Evolutionary conservation across 2,888 invertebrate genomes (phyloP).

Genomic region (Cerceris ruficornis): DNA sequence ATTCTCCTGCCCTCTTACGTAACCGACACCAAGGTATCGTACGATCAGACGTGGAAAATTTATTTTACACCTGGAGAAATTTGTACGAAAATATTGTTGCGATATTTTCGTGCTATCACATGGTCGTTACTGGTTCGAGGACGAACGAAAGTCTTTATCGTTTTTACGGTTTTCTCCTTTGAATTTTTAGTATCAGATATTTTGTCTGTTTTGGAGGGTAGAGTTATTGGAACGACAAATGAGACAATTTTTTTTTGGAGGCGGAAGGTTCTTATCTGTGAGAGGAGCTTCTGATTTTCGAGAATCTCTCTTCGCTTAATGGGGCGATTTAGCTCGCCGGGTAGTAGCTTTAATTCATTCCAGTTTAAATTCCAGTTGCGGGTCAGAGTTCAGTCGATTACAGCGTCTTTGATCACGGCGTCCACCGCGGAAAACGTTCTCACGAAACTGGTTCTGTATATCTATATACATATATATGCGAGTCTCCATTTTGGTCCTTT

Average conservation of each 20-base stretch:
- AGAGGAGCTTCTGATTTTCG: not conserved
- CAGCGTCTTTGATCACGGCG: conserved; percentile 64
- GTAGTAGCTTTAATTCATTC: conserved; percentile 50
- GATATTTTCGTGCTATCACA: not conserved
- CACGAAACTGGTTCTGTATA: conserved; percentile 55
- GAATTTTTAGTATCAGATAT: too few species aligned
- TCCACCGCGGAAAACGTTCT: conserved; percentile 56
- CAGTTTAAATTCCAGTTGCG: conserved; percentile 53
- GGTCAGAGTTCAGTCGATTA: conserved; percentile 64
- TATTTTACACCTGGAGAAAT: too few species aligned
- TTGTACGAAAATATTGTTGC: too few species aligned
- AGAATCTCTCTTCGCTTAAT: not conserved
- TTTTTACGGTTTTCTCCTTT: too few species aligned
- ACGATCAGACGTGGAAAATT: not conserved
- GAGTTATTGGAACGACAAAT: not conserved
- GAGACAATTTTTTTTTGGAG: not conserved
- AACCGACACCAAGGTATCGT: conserved; percentile 8
- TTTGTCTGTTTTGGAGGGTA: too few species aligned
- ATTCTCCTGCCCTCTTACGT: conserved; percentile 10
- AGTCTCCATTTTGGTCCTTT: conserved; percentile 44
- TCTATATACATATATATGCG: conserved; percentile 34
- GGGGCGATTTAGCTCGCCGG: conserved; percentile 16
- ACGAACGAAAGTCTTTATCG: too few species aligned
- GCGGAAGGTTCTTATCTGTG: not conserved
- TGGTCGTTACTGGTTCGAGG: too few species aligned